phyloP scores from a whole-genome alignment of 2,113 vertebrate species.

The Saguinus midas region DNA sequence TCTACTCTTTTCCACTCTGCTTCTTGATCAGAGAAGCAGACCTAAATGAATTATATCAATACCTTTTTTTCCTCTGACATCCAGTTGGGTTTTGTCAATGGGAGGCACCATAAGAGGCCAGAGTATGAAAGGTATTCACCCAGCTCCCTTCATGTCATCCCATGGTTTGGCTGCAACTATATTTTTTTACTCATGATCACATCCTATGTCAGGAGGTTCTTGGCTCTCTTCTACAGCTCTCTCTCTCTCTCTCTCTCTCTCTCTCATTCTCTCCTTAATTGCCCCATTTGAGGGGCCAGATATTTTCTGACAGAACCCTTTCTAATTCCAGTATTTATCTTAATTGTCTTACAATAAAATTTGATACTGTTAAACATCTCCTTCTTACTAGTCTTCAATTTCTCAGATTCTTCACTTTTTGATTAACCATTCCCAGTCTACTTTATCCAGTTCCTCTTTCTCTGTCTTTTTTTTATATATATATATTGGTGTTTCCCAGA shows the following conservation, averaged over 20 bases:
- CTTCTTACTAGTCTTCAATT: not conserved
- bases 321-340: not conserved
- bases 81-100: not conserved
- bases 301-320: not conserved
- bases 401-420: not conserved
- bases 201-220: not conserved
- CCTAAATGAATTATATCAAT: not conserved
- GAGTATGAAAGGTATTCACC: accelerated
- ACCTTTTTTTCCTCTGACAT: not conserved
- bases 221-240: not conserved
- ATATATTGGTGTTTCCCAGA: not conserved
- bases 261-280: not conserved
- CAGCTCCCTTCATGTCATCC: not conserved
- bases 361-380: not conserved
- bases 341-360: not conserved
- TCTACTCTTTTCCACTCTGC: not conserved
- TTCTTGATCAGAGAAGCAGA: not conserved
- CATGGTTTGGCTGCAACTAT: not conserved
- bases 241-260: not conserved
- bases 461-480: not conserved
- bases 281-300: not conserved
- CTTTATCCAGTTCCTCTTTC: not conserved
- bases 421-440: not conserved
- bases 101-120: not conserved
- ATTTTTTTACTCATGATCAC: not conserved